phyloP scores from a whole-genome alignment of 2,797 vertebrate genomes.

The Cyclura pinguis region DNA sequence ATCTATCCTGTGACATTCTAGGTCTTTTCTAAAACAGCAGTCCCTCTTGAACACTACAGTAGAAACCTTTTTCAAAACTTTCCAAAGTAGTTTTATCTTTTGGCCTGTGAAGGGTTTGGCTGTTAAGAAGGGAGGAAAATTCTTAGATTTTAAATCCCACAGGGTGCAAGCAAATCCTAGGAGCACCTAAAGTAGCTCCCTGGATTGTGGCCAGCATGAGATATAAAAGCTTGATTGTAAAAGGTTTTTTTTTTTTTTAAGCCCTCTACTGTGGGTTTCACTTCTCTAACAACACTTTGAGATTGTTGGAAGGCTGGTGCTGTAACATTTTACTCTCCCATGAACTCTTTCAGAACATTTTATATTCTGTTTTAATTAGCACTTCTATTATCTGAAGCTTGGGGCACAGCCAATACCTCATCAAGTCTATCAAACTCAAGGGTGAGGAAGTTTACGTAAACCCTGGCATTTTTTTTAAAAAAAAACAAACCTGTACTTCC shows the following conservation, averaged over 20 bases:
- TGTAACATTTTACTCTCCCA: slow-evolving; percentile 1
- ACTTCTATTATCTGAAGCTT: slow-evolving; percentile 17
- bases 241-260: neutral
- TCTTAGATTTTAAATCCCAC: slow-evolving; percentile 2
- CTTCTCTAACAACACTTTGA: slow-evolving; percentile 6
- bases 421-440: slow-evolving; percentile 2
- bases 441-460: slow-evolving; percentile 26
- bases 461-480: neutral
- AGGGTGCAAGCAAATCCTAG: slow-evolving; percentile 3
- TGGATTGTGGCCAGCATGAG: slow-evolving; percentile 30
- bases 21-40: neutral
- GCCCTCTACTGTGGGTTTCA: neutral
- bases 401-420: slow-evolving; percentile 18
- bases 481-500: slow-evolving; percentile 1
- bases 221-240: slow-evolving; percentile 31
- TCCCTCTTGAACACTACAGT: neutral
- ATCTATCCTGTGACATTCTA: neutral
- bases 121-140: neutral
- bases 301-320: neutral
- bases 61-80: slow-evolving; percentile 9
- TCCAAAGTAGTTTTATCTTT: neutral
- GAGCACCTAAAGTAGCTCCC: slow-evolving; percentile 26
- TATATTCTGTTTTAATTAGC: slow-evolving; percentile 34
- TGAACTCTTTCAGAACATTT: slow-evolving; percentile 17
- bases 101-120: neutral